Conservation (phyloP, 2,113 vertebrate genomes). For the Trogon melanurus region DNA sequence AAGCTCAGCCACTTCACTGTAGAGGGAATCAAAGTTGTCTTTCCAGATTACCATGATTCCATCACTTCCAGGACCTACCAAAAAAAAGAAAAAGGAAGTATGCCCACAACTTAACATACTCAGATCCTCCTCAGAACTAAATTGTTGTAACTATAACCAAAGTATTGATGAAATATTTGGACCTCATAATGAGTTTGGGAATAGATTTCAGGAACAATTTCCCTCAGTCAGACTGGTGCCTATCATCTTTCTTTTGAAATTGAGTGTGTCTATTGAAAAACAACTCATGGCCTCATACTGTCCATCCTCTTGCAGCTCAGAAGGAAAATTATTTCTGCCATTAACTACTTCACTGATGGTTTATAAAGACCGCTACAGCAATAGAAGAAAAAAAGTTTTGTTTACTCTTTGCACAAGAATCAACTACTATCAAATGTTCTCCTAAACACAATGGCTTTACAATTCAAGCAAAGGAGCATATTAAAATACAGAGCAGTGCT, state of each 20-base stretch:
- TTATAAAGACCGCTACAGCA: background rate
- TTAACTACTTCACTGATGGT: background rate
- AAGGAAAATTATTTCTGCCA: background rate
- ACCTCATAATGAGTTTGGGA: background rate
- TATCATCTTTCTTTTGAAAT: background rate
- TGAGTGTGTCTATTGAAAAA: background rate
- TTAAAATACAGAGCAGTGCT: background rate
- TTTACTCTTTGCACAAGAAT: background rate
- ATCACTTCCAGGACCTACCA: conserved; percentile 88
- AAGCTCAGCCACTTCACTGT: conserved; percentile 93
- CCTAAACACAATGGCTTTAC: background rate
- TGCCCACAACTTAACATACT: background rate
- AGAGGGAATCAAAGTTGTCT: conserved; percentile 94
- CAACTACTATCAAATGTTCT: background rate
- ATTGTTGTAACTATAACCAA: background rate
- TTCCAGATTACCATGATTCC: conserved; percentile 96
- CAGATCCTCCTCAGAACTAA: background rate
- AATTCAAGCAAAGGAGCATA: background rate
- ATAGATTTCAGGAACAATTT: background rate
- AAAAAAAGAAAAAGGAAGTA: background rate
- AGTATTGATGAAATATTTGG: background rate
- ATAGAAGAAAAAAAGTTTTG: background rate
- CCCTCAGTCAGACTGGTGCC: background rate
- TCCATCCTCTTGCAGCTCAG: background rate
- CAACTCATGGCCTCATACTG: background rate